Evolutionary conservation across 1,140 invertebrate genomes (phyloP).

Genomic region (Hylaeus volcanicus): DNA sequence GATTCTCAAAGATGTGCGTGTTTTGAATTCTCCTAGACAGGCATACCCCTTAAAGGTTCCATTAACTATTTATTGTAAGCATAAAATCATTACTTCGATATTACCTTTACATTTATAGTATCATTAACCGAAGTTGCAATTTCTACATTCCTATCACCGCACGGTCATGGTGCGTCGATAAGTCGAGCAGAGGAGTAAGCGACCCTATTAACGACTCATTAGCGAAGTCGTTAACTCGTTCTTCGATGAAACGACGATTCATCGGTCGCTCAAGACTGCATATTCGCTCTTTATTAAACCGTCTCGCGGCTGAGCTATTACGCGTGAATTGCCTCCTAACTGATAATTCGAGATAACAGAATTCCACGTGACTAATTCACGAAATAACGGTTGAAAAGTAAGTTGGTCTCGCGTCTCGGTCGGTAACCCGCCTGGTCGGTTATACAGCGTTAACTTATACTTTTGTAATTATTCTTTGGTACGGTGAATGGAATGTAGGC

Average conservation of each 20-base stretch:
- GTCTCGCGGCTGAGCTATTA: background rate
- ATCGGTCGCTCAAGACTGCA: background rate
- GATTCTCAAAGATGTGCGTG: no score
- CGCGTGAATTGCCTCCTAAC: background rate
- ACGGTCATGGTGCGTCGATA: background rate
- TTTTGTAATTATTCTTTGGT: no score
- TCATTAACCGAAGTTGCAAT: background rate
- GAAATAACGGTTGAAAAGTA: background rate
- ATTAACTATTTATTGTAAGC: no score
- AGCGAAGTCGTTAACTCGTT: conserved; percentile 1
- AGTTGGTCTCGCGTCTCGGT: background rate
- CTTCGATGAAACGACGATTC: background rate
- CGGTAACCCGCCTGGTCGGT: background rate
- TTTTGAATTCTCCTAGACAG: no score
- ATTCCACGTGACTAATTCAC: no score
- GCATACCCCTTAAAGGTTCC: no score
- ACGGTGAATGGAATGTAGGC: background rate
- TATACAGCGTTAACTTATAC: no score
- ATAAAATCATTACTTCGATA: no score
- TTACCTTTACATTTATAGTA: background rate
- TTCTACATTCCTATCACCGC: background rate
- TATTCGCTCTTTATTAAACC: background rate
- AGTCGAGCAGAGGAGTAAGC: background rate
- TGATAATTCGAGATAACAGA: background rate
- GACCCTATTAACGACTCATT: conserved; percentile 12